Conservation (phyloP, 2,113 vertebrate species). For the Pedionomus torquatus region DNA sequence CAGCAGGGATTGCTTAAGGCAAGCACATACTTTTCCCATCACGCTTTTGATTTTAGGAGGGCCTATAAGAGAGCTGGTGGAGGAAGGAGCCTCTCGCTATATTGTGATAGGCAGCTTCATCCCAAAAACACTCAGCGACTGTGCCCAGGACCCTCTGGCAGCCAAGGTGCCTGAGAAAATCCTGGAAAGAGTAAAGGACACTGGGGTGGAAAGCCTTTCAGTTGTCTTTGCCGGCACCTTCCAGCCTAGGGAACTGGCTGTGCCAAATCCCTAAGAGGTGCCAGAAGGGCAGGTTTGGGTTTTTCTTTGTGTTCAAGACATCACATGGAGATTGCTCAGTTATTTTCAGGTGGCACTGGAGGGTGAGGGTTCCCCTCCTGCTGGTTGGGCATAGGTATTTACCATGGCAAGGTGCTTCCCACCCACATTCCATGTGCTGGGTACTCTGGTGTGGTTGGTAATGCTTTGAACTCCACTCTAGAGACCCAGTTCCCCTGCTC, state of each 20-base stretch:
- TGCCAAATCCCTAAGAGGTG: not conserved
- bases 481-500: not conserved
- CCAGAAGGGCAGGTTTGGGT: not conserved
- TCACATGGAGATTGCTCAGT: not conserved
- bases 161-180: not conserved
- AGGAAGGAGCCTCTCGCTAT: not conserved
- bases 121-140: not conserved
- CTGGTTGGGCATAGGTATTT: not conserved
- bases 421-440: rapidly evolving
- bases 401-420: not conserved
- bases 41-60: not conserved
- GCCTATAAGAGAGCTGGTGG: not conserved
- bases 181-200: not conserved
- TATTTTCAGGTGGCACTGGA: not conserved
- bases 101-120: rapidly evolving
- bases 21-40: rapidly evolving
- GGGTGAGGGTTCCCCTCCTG: not conserved
- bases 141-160: not conserved
- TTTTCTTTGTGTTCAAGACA: not conserved
- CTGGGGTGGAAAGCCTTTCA: not conserved
- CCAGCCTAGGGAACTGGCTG: not conserved
- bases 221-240: not conserved
- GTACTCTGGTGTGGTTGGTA: not conserved
- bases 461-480: not conserved
- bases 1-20: not conserved